Base-by-base conservation (phyloP, 2,113 vertebrate genomes). In the Thunnus maccoyii region DNA sequence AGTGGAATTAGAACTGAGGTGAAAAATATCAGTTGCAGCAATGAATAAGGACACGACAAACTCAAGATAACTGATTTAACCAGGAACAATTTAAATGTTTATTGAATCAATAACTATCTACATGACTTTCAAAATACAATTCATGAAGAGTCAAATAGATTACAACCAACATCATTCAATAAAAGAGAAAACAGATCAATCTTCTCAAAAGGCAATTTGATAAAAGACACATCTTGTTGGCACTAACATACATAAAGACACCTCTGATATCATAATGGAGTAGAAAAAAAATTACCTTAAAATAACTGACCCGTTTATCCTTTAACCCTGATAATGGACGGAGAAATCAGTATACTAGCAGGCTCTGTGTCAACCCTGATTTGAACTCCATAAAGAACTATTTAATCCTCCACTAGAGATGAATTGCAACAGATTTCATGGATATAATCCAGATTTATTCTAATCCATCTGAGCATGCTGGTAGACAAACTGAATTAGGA, bases 381-480 rank as follows among this genome's bases (percentile, higher is more conserved):
- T 61, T 83, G 41, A 77, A 74, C 55, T 67, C 61, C 14, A 65
- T 57, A 52, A 76, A 75, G 12, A 76, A 80, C 30, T 13, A 51
- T 27, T 61, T 84, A 83, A 87, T 91, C 88, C 46, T 54, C 50
- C 54, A 83, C 50, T 55, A 73, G 18, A 72, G 78, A 83, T 70
- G 50, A 74, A 74, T 76, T 20, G 44, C 70, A 68, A 65, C 72
- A 86, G 58, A 87, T 80, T 91, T 90, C n/a, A 88, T 67, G 20
- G 25, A 54, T n/a, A 44, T 88, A 89, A 92, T 91, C 78, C 85
- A 86, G 80, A 84, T 87, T 85, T 80, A 69, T 12, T 65, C 41
- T 79, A 72, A 86, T 81, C 71, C 25, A 76, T 73, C 3, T 36
- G 5, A 88, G 44, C 62, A 82, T 52, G 41, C 50, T 63, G 44